These are phyloP conservation scores for Byasa hedistus DNA, from an alignment of 2,888 invertebrate genomes.

Conservation along the genomic window DNA sequence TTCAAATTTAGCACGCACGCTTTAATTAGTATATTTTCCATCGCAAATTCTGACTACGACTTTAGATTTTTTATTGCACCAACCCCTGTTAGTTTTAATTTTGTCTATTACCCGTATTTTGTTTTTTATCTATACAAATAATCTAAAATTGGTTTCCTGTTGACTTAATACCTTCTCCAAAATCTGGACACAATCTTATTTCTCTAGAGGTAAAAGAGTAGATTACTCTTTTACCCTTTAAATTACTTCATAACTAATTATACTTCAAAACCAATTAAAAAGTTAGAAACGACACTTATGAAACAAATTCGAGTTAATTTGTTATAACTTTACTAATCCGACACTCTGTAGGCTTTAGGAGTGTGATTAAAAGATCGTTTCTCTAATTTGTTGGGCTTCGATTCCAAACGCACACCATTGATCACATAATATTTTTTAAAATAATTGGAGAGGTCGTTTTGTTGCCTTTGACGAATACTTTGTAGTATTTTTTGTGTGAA, in stretches of 20 bases:
- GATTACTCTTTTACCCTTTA: background rate
- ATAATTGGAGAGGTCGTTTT: no score
- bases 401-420: background rate
- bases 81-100: no score
- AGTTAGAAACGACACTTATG: background rate
- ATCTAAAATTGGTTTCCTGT: background rate
- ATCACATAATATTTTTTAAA: background rate
- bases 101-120: background rate
- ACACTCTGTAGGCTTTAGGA: background rate
- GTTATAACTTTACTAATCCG: background rate
- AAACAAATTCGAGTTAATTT: conserved; percentile 1
- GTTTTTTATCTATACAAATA: background rate
- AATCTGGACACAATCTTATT: conserved; percentile 7
- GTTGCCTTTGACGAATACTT: no score
- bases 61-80: no score
- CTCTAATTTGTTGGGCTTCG: background rate
- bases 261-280: conserved; percentile 7
- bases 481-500: no score
- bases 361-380: background rate
- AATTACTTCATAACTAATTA: conserved; percentile 23
- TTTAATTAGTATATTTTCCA: no score
- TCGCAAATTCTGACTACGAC: no score
- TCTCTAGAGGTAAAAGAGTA: background rate
- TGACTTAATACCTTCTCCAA: background rate
- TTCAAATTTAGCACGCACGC: no score